These are phyloP conservation scores for Montipora cactus DNA, from an alignment of 64 coral and sea anemone genomes.

Conservation along the genomic window DNA sequence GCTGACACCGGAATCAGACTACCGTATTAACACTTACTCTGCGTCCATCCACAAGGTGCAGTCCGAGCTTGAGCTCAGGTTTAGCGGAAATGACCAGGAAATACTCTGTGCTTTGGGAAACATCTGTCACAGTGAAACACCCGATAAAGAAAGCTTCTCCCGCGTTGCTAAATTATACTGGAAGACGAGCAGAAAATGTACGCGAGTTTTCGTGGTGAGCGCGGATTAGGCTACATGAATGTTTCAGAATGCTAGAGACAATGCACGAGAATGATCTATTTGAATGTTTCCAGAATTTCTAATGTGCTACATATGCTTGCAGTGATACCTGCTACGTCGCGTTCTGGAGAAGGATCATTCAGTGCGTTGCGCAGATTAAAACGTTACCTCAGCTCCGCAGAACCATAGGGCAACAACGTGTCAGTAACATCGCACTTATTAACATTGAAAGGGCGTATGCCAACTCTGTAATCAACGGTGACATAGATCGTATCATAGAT, in stretches of 20 bases:
- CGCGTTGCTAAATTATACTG: background rate
- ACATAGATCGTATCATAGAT: background rate
- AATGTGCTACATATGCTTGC: slow-evolving; percentile 47
- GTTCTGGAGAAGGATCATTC: slow-evolving; percentile 25
- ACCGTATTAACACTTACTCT: too few species aligned
- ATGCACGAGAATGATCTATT: slow-evolving; percentile 59
- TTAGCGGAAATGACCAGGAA: too few species aligned
- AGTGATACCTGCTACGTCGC: slow-evolving; percentile 54
- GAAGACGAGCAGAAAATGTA: slow-evolving; percentile 39
- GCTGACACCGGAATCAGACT: too few species aligned
- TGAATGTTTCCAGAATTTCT: slow-evolving; percentile 34
- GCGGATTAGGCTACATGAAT: slow-evolving; percentile 16
- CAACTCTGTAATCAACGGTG: slow-evolving; percentile 17
- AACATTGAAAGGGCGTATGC: slow-evolving; percentile 41
- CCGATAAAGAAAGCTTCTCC: too few species aligned
- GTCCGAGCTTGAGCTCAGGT: too few species aligned
- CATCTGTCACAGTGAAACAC: too few species aligned
- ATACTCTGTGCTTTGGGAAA: too few species aligned
- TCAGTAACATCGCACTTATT: slow-evolving; percentile 35
- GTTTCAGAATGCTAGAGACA: slow-evolving; percentile 4
- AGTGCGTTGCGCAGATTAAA: slow-evolving; percentile 53
- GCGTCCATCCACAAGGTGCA: too few species aligned
- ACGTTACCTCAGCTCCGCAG: slow-evolving; percentile 39
- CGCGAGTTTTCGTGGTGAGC: slow-evolving; percentile 36
- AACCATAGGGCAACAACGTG: slow-evolving; percentile 46